These are phyloP conservation scores for Trachymyrmex cornetzi DNA, from an alignment of 1,140 invertebrate species.

Conservation along the genomic window DNA sequence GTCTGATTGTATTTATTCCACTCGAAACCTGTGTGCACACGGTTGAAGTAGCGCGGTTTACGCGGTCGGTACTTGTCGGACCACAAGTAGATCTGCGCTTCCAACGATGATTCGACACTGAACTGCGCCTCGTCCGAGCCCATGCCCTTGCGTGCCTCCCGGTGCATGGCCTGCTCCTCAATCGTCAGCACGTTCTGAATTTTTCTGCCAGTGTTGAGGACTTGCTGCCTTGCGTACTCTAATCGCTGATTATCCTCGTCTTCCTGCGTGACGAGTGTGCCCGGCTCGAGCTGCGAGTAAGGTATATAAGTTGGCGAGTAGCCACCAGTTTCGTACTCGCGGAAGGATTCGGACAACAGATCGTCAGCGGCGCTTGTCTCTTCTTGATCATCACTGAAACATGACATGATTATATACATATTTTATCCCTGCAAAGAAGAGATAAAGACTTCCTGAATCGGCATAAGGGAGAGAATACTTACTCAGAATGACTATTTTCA, in stretches of 20 bases:
- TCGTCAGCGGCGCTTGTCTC: constrained; percentile 84
- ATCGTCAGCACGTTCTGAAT: constrained; percentile 87
- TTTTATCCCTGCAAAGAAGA: background rate
- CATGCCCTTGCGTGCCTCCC: constrained; percentile 96
- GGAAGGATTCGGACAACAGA: constrained; percentile 89
- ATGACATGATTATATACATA: background rate
- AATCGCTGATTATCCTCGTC: constrained; percentile 93
- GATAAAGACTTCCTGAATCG: background rate
- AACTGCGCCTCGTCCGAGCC: constrained; percentile 96
- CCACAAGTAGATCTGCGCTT: constrained; percentile 97
- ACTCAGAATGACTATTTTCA: constrained; percentile 81
- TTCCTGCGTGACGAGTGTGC: constrained; percentile 92
- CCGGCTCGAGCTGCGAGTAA: constrained; percentile 92
- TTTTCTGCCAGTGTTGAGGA: constrained; percentile 87
- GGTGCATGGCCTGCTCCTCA: constrained; percentile 89
- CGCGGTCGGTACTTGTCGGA: constrained; percentile 99
- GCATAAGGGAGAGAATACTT: constrained; percentile 42
- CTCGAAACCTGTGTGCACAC: constrained; percentile 98
- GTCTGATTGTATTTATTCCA: constrained; percentile 99
- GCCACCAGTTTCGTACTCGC: constrained; percentile 92
- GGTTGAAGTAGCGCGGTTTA: constrained; percentile 99
- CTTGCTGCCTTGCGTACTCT: constrained; percentile 90
- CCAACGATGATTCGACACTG: constrained; percentile 95
- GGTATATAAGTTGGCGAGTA: constrained; percentile 94
- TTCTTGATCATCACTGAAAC: constrained; percentile 81